These are phyloP conservation scores for Ciconia nigra DNA, from an alignment of 2,797 vertebrate species.

Conservation along the genomic window DNA sequence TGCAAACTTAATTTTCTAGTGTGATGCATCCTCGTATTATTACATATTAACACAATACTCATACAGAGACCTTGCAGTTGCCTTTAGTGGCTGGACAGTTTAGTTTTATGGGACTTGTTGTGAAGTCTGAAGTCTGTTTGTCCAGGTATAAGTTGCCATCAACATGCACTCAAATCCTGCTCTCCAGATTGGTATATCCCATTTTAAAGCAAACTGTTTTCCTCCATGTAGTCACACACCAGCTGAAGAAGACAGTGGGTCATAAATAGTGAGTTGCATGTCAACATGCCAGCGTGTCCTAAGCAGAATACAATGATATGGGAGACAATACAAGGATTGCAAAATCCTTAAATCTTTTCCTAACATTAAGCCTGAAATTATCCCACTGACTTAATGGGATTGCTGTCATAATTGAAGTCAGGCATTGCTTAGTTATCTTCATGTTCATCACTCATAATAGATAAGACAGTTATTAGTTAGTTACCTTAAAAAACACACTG, in stretches of 20 bases:
- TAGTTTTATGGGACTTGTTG: background rate
- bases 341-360: background rate
- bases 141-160: background rate
- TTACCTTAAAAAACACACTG: background rate
- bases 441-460: background rate
- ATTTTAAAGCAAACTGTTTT: background rate
- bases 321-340: background rate
- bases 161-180: background rate
- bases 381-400: background rate
- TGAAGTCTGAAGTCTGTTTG: background rate
- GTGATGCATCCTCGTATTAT: background rate
- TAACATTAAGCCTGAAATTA: background rate
- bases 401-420: background rate
- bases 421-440: background rate
- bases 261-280: background rate
- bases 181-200: background rate
- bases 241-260: background rate
- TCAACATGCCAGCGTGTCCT: background rate
- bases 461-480: background rate
- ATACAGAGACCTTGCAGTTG: background rate
- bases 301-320: background rate
- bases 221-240: background rate
- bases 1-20: background rate
- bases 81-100: background rate
- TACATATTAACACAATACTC: background rate